Conservation (phyloP, 2,888 invertebrate species). For the Erebia epiphron region DNA sequence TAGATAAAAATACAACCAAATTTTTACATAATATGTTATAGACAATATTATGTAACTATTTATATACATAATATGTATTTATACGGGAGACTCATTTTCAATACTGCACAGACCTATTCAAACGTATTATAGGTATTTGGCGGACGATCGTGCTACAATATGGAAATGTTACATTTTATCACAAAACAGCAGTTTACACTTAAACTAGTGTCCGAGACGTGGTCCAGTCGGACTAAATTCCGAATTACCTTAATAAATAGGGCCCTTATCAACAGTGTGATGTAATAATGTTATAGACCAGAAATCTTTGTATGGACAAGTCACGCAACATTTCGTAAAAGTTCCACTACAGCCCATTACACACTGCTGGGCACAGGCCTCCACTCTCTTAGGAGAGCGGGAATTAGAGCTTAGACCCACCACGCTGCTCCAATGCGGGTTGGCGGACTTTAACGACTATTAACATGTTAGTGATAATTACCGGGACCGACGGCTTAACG, state of each 20-base stretch:
- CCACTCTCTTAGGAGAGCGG: too few relatives aligned
- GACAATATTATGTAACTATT: neutral
- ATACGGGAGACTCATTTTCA: neutral
- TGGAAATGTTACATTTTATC: constrained; percentile 78
- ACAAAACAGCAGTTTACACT: constrained; percentile 79
- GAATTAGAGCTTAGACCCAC: too few relatives aligned
- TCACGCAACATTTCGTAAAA: neutral
- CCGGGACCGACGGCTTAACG: too few relatives aligned
- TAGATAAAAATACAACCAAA: too few relatives aligned
- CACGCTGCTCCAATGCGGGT: too few relatives aligned
- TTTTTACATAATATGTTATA: too few relatives aligned
- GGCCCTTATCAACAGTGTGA: constrained; percentile 60
- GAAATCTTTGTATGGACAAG: constrained; percentile 22
- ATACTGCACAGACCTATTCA: constrained; percentile 42
- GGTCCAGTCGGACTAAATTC: constrained; percentile 51
- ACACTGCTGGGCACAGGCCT: too few relatives aligned
- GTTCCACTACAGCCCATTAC: too few relatives aligned
- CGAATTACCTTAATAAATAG: constrained; percentile 73
- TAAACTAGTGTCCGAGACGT: constrained; percentile 69
- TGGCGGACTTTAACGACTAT: too few relatives aligned
- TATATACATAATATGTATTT: too few relatives aligned
- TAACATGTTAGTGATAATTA: too few relatives aligned
- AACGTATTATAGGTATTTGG: constrained; percentile 40
- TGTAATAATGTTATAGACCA: constrained; percentile 25
- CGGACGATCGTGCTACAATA: constrained; percentile 66